These are phyloP conservation scores for Tinea semifulvella DNA, from an alignment of 2,888 invertebrate species.

Conservation along the genomic window DNA sequence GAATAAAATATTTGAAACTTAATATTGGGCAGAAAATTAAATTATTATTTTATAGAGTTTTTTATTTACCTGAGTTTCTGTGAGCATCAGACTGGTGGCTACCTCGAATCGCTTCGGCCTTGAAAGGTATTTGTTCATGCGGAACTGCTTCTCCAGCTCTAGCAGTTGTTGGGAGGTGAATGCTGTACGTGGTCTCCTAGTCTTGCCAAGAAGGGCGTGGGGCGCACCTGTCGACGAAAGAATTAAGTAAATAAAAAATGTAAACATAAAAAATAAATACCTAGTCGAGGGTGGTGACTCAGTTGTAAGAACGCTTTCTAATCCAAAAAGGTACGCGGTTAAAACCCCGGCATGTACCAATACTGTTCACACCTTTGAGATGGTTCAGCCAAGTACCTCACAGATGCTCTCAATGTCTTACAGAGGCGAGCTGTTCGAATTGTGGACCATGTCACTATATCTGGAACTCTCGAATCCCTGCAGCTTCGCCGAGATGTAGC, in stretches of 20 bases:
- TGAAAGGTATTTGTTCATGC: constrained; percentile 98
- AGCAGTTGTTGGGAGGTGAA: constrained; percentile 98
- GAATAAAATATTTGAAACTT: too few species aligned
- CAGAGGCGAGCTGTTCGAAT: too few species aligned
- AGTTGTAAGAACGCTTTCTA: too few species aligned
- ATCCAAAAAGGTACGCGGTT: too few species aligned
- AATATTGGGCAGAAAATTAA: too few species aligned
- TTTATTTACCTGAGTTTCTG: constrained; percentile 90
- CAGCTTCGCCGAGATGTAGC: too few species aligned
- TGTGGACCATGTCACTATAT: too few species aligned
- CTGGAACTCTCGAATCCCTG: too few species aligned
- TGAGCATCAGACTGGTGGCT: constrained; percentile 95
- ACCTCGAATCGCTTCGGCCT: constrained; percentile 98
- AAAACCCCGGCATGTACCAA: too few species aligned
- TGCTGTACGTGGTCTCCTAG: constrained; percentile 89
- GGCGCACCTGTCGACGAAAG: constrained; percentile 51
- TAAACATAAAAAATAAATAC: not conserved
- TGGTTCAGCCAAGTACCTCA: too few species aligned
- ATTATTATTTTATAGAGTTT: not conserved
- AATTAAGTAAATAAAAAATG: not conserved
- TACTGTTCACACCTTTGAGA: too few species aligned
- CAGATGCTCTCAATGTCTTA: too few species aligned
- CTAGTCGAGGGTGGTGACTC: not conserved
- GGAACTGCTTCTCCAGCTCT: constrained; percentile 97
- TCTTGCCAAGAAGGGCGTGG: constrained; percentile 71